phyloP scores from a whole-genome alignment of 1,140 invertebrate genomes.

The Drosophila sucinea region DNA sequence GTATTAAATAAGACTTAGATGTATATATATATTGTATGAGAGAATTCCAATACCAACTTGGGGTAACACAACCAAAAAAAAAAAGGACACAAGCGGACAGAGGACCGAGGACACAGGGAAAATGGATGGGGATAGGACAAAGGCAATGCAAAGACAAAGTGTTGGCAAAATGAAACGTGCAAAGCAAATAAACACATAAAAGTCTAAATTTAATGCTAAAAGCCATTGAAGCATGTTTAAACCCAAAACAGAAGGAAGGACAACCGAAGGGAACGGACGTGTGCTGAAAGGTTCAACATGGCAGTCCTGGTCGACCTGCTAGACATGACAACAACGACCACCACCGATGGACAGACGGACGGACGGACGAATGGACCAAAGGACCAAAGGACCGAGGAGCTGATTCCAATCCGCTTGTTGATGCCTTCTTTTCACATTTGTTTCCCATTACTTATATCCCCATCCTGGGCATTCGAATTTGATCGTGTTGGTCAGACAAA shows the following conservation, averaged over 20 bases:
- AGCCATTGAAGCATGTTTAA: constrained; percentile 72
- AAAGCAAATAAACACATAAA: constrained; percentile 79
- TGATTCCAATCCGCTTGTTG: constrained; percentile 46
- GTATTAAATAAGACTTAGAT: constrained; percentile 76
- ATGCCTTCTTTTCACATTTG: constrained; percentile 26
- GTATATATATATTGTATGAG: constrained; percentile 16
- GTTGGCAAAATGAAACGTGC: constrained; percentile 66
- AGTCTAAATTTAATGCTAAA: constrained; percentile 79
- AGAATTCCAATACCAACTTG: constrained; percentile 18
- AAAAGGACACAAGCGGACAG: not conserved
- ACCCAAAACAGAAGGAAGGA: constrained; percentile 33
- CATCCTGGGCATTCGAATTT: not conserved
- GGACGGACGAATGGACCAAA: not conserved
- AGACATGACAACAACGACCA: constrained; percentile 40
- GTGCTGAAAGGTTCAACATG: constrained; percentile 36
- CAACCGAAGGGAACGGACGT: constrained; percentile 13
- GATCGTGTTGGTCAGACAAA: not conserved
- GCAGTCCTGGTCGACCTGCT: constrained; percentile 29
- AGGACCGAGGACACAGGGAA: not conserved
- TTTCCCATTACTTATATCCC: constrained; percentile 17
- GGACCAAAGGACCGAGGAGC: not conserved
- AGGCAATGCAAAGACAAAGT: constrained; percentile 59
- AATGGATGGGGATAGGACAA: constrained; percentile 24
- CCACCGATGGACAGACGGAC: not conserved
- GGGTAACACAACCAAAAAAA: constrained; percentile 26